Percentiles rank a stretch among this genome's conserved stretches.
These are phyloP conservation scores for Botia kubotai DNA, from an alignment of 2,797 vertebrate species.

Conservation along the genomic window DNA sequence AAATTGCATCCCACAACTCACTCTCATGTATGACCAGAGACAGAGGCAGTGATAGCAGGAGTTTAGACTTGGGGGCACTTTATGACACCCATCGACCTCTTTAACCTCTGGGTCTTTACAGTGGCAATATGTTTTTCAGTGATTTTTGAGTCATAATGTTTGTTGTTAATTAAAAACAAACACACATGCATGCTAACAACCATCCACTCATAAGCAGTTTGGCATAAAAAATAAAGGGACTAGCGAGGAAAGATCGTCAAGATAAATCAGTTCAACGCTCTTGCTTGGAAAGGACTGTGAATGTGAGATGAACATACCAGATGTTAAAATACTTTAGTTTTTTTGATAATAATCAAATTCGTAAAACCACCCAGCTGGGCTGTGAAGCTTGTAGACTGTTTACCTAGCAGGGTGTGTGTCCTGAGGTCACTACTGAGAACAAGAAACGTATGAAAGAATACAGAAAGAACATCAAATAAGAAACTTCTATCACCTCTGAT, in stretches of 20 bases:
- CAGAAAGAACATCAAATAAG: neutral
- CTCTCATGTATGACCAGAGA: slow-evolving; percentile 51
- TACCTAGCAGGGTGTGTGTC: neutral
- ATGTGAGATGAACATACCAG: slow-evolving; percentile 28
- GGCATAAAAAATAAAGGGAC: slow-evolving; percentile 19
- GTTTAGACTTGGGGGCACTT: slow-evolving; percentile 36
- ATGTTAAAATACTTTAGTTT: slow-evolving; percentile 32
- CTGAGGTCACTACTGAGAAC: neutral
- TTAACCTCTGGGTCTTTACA: slow-evolving; percentile 19
- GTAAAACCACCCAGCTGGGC: slow-evolving; percentile 18
- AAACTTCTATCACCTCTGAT: neutral
- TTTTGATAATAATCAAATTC: slow-evolving; percentile 32
- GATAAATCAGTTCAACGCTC: slow-evolving; percentile 23
- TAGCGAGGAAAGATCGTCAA: slow-evolving; percentile 1
- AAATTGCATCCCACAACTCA: slow-evolving; percentile 37
- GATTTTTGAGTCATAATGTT: neutral
- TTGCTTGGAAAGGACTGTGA: slow-evolving; percentile 20
- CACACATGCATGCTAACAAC: neutral
- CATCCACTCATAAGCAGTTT: slow-evolving; percentile 2
- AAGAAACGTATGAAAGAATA: neutral
- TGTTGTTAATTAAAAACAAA: slow-evolving; percentile 36
- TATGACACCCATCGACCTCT: slow-evolving; percentile 43
- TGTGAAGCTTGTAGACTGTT: neutral
- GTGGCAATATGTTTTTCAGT: neutral
- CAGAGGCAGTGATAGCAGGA: slow-evolving; percentile 27